A percentile compares a stretch with the other conserved stretches of the same genome.
These are phyloP conservation scores for Congeria kusceri DNA, from an alignment of 2,888 invertebrate species.

Conservation along the genomic window DNA sequence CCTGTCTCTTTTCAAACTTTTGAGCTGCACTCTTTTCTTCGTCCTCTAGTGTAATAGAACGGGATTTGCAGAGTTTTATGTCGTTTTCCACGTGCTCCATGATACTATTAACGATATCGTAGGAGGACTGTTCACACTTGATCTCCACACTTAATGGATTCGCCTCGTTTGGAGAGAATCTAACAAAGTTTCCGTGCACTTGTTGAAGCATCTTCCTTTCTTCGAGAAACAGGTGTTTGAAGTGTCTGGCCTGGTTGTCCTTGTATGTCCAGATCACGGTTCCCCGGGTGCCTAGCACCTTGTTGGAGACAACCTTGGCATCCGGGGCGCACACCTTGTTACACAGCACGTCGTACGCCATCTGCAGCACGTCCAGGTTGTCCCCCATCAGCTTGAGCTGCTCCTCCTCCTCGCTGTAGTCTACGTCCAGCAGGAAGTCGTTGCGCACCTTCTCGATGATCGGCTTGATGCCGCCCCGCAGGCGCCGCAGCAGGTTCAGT, in stretches of 20 bases:
- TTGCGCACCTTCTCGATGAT: background rate
- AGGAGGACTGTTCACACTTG: constrained; percentile 1
- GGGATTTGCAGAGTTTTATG: background rate
- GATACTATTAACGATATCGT: background rate
- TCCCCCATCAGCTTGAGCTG: background rate
- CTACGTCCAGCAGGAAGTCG: constrained; percentile 7
- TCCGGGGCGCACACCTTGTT: background rate
- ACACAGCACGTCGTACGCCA: constrained; percentile 4
- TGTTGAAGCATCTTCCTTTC: background rate
- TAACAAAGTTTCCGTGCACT: background rate
- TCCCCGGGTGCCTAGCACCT: background rate
- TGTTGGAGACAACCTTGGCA: background rate
- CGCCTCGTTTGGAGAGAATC: background rate
- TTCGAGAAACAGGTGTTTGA: background rate
- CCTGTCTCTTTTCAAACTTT: background rate
- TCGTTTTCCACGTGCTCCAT: background rate
- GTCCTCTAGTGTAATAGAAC: background rate
- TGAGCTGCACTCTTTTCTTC: background rate
- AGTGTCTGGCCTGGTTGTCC: background rate
- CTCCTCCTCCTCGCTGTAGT: background rate
- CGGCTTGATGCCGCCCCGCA: background rate
- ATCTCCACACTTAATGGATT: constrained; percentile 1
- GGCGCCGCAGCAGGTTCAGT: background rate
- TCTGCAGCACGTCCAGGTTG: background rate
- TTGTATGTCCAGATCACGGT: constrained; percentile 1